phyloP scores from a whole-genome alignment of 2,888 invertebrate species.

The Sclerodermus sp. region DNA sequence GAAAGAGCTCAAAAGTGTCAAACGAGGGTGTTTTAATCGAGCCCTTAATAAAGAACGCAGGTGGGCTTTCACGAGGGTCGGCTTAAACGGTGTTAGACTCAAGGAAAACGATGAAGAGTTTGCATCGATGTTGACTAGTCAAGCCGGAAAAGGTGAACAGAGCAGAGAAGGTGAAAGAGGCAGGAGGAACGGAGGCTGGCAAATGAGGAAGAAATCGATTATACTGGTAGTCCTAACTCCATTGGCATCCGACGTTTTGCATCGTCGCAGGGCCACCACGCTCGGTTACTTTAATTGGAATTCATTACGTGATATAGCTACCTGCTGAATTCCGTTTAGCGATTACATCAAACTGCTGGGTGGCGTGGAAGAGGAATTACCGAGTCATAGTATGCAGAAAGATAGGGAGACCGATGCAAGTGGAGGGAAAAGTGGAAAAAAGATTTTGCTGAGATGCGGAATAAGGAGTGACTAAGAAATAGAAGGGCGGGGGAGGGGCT shows the following conservation, averaged over 20 bases:
- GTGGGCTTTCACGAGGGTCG: conserved; percentile 11
- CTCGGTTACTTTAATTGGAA: conserved; percentile 17
- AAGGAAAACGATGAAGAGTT: not conserved
- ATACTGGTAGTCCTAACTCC: too few species aligned
- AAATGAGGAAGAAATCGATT: too few species aligned
- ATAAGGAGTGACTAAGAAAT: too few species aligned
- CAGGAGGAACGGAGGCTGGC: too few species aligned
- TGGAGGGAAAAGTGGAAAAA: too few species aligned
- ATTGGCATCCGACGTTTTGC: too few species aligned
- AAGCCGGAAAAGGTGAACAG: too few species aligned
- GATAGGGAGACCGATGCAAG: not conserved
- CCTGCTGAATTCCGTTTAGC: conserved; percentile 14
- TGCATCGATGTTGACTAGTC: too few species aligned
- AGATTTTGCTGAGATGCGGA: too few species aligned
- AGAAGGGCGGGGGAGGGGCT: too few species aligned
- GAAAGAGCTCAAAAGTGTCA: conserved; percentile 16
- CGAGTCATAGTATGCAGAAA: not conserved
- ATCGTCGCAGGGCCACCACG: too few species aligned
- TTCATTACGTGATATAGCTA: conserved; percentile 28
- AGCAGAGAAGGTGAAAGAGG: too few species aligned
- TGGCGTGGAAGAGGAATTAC: not conserved
- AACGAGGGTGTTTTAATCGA: conserved; percentile 12
- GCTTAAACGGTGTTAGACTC: conserved; percentile 16
- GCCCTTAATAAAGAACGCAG: conserved; percentile 17
- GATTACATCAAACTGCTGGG: conserved; percentile 6